Evolutionary conservation across 1,140 invertebrate genomes (phyloP).

Genomic region (Aphis gossypii): DNA sequence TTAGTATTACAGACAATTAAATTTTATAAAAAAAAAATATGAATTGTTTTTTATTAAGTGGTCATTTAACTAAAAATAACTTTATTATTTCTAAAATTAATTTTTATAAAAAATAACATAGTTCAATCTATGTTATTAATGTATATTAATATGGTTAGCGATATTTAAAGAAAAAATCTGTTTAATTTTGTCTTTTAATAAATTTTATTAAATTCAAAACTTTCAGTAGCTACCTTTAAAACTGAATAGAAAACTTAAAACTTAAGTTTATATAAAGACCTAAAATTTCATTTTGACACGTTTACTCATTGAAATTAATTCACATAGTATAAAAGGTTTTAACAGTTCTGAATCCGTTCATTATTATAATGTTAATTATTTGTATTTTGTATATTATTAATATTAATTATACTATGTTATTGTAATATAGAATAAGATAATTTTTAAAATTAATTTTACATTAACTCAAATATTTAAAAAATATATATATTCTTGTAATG

Average conservation of each 20-base stretch:
- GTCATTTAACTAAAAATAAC: background rate
- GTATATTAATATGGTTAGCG: no score
- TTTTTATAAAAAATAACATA: background rate
- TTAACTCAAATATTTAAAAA: background rate
- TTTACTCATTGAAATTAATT: background rate
- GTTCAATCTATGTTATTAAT: no score
- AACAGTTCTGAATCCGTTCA: background rate
- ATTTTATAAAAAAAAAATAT: background rate
- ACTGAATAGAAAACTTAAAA: background rate
- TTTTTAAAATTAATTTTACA: background rate
- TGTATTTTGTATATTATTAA: background rate
- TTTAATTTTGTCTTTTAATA: background rate
- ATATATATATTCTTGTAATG: background rate
- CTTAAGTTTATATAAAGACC: background rate
- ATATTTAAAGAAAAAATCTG: background rate
- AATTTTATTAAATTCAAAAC: background rate
- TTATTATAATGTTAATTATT: background rate
- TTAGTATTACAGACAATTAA: no score
- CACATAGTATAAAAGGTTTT: background rate
- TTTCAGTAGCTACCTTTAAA: background rate
- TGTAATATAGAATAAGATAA: background rate
- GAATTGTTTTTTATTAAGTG: background rate
- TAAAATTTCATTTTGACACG: background rate
- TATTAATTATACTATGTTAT: background rate
- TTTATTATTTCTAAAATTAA: background rate